These are phyloP conservation scores for Epizoanthus illoricatus DNA, from an alignment of 92 coral and sea anemone genomes.

Conservation along the genomic window DNA sequence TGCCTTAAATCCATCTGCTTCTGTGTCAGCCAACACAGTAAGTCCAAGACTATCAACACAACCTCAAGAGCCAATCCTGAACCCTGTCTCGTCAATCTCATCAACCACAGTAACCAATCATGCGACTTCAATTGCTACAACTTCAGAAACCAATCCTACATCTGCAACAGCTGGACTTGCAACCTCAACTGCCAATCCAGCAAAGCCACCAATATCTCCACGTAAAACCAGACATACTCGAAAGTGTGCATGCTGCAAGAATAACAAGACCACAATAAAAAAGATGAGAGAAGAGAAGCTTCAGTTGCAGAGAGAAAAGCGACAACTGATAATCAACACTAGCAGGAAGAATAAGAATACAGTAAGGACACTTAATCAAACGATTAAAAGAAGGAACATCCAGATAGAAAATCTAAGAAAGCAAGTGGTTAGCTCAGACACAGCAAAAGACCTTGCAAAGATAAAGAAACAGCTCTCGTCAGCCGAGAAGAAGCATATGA, in stretches of 20 bases:
- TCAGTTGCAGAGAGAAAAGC: conserved; percentile 1
- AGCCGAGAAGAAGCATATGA: neutral
- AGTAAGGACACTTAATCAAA: conserved; percentile 8
- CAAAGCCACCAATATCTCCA: conserved; percentile 3
- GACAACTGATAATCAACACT: neutral
- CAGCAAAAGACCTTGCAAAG: neutral
- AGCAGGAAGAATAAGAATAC: neutral
- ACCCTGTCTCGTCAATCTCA: too few species aligned
- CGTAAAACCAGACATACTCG: conserved; percentile 3
- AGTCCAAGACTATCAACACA: neutral
- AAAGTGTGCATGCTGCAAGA: neutral
- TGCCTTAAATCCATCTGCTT: too few species aligned
- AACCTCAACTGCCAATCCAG: neutral
- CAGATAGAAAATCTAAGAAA: too few species aligned
- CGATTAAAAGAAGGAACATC: neutral
- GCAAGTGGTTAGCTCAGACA: neutral
- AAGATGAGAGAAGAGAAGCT: conserved; percentile 14
- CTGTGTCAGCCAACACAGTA: too few species aligned
- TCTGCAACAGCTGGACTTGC: neutral
- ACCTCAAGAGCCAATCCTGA: neutral
- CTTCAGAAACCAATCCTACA: neutral
- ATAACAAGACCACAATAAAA: neutral
- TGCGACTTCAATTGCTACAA: neutral
- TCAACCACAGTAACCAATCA: too few species aligned
- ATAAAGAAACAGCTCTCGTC: neutral